Evolutionary conservation across 92 coral and sea anemone genomes (phyloP), one percentile per base, ranked within the genome.

Genomic region (Siderastrea radians): DNA sequence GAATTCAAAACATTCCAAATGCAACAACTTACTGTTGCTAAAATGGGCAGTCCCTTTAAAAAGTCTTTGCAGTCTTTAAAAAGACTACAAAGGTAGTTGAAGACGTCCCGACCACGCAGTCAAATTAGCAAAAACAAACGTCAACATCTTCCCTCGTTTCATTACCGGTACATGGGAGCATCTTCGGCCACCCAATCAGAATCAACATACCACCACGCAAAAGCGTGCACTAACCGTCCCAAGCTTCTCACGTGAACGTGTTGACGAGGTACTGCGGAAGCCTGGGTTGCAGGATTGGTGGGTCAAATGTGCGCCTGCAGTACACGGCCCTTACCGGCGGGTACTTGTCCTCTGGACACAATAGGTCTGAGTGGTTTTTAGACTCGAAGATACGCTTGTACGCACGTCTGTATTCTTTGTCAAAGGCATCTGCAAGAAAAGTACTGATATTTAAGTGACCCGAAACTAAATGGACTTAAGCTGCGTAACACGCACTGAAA

Each of bases 321-420:
- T 64, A 96, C 61, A 96, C 92, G 58, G 93, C 88, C 10, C 98
- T 84, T 7, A 92, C 92, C 8, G 82, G 65, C 17, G 95, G 94
- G 1, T 93, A 91, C 49, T 88, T 92, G 87, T 98, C 99, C 59
- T 96, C 98, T 2, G 83, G 80, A 75, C 93, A 84, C 66, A 98
- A 82, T 19, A 89, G 77, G 75, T 95, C 96, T 38, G 83, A 81
- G 77, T 91, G 79, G 60, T 92, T 87, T 67, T 96, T 95, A 14
- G 88, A 89, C 38, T 93, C 95, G 5, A 61, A 26, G 26, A 98
- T 66, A 14, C 93, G 89, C 70, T 91, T 90, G 79, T 92, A 94
- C 0, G 99, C 93, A 14, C 97, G 97, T 71, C 93, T 93, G 91
- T 98, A 98, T 26, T 96, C 95, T 16, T 96, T 96, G 84, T 98